These are phyloP conservation scores for Aphrophora alni DNA, from an alignment of 2,888 invertebrate species.

Conservation along the genomic window DNA sequence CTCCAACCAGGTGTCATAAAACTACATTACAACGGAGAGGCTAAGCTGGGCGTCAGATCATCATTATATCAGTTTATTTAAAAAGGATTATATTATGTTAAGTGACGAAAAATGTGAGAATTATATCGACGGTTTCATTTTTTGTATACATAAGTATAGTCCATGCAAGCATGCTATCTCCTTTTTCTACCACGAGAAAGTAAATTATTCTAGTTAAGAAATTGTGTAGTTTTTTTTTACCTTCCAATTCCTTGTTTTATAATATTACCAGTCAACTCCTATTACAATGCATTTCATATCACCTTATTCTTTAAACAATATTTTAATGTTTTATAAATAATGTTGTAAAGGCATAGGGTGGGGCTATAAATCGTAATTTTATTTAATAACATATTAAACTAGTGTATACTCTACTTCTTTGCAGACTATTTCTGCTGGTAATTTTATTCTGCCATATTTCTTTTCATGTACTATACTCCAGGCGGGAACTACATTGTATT, in stretches of 20 bases:
- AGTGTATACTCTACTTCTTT: too few species aligned
- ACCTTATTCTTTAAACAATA: too few species aligned
- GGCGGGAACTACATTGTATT: too few species aligned
- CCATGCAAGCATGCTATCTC: conserved; percentile 52
- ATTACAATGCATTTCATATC: too few species aligned
- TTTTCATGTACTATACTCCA: too few species aligned
- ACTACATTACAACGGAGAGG: conserved; percentile 31
- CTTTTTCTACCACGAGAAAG: conserved; percentile 53
- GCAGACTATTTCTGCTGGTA: too few species aligned
- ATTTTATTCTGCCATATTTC: too few species aligned
- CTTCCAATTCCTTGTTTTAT: background rate
- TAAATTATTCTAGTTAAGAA: conserved; percentile 53
- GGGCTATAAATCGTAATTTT: too few species aligned
- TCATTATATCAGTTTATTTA: conserved; percentile 42
- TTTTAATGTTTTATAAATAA: too few species aligned
- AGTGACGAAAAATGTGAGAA: conserved; percentile 40
- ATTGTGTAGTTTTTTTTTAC: conserved; percentile 29
- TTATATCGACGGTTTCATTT: conserved; percentile 40
- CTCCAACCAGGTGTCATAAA: conserved; percentile 30
- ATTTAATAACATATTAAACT: too few species aligned
- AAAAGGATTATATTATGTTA: conserved; percentile 39
- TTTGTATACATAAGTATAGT: conserved; percentile 44
- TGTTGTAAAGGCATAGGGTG: too few species aligned
- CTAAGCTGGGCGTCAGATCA: conserved; percentile 37
- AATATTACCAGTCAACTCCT: too few species aligned